phyloP scores from a whole-genome alignment of 2,113 vertebrate species.

The Nanorana parkeri region DNA sequence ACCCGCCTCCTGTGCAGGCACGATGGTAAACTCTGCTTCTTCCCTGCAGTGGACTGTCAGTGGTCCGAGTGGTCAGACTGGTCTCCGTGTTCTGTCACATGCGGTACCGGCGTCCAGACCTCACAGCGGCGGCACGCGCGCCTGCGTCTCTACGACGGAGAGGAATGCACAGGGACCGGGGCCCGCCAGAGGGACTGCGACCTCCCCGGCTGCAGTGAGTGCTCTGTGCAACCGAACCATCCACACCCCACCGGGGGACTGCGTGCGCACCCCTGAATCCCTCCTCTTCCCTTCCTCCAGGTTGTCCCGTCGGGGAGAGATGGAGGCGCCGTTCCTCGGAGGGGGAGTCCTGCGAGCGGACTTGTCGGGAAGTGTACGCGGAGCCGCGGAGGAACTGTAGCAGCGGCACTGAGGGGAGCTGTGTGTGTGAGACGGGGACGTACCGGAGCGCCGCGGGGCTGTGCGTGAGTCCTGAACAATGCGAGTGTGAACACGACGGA shows the following conservation, averaged over 20 bases:
- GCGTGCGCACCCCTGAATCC: too few species aligned
- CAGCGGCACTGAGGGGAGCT: conserved; percentile 60
- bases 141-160: conserved; percentile 66
- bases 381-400: conserved; percentile 68
- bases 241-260: background rate
- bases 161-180: conserved; percentile 65
- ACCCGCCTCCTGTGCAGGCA: background rate
- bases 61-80: conserved; percentile 79
- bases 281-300: too few species aligned
- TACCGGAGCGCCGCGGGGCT: conserved; percentile 72
- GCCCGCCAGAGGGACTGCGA: conserved; percentile 58
- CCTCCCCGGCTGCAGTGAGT: conserved; percentile 71
- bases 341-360: conserved; percentile 72
- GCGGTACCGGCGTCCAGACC: conserved; percentile 68
- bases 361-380: conserved; percentile 74
- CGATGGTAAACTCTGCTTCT: background rate
- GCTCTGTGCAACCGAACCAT: background rate
- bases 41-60: conserved; percentile 68
- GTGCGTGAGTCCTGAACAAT: conserved; percentile 79
- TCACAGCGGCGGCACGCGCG: conserved; percentile 65
- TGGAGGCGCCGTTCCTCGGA: conserved; percentile 67
- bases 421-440: conserved; percentile 75
- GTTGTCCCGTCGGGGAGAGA: conserved; percentile 76
- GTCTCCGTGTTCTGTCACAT: conserved; percentile 75
- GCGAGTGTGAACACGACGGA: conserved; percentile 77